Conservation (phyloP, 2,113 vertebrate species). For the Colinus virginianus region DNA sequence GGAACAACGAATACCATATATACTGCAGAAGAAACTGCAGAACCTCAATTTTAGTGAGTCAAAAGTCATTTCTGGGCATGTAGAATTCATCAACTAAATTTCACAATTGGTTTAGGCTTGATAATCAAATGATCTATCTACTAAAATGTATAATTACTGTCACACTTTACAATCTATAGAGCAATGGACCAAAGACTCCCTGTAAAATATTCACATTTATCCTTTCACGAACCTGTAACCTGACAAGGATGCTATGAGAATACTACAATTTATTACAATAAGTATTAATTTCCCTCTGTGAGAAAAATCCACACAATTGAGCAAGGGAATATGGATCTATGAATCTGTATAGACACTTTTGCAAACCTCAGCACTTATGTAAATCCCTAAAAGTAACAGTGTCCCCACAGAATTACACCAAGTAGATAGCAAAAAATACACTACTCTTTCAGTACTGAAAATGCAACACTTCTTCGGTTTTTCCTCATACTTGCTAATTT, state of each 20-base stretch:
- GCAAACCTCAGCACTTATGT: background rate
- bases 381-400: background rate
- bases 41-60: background rate
- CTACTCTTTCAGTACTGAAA: background rate
- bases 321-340: background rate
- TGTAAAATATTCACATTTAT: background rate
- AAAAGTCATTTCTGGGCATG: background rate
- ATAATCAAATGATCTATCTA: background rate
- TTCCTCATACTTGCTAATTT: background rate
- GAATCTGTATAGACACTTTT: background rate
- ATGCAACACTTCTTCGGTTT: background rate
- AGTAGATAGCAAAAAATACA: background rate
- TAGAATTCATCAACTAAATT: background rate
- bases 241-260: background rate
- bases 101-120: background rate
- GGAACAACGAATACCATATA: background rate
- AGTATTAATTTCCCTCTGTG: background rate
- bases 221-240: background rate
- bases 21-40: background rate
- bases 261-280: background rate
- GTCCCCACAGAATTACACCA: background rate
- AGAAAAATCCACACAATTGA: background rate
- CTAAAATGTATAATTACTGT: background rate
- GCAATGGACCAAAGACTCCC: background rate
- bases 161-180: background rate